Evolutionary conservation across 2,888 invertebrate species (phyloP).

Genomic region (Leptarthrus brevirostris): DNA sequence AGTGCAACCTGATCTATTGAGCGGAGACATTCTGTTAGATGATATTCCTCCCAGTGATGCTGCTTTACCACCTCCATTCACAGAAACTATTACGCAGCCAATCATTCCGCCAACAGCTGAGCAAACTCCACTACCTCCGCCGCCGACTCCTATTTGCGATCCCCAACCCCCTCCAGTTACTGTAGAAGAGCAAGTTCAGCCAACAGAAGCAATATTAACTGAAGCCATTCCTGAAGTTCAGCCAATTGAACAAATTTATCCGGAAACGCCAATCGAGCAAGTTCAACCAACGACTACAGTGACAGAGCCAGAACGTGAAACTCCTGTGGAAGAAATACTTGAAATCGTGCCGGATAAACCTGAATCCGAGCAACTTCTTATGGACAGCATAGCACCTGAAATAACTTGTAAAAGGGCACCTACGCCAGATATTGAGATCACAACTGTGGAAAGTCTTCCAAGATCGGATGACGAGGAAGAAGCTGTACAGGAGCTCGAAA

Average conservation of each 20-base stretch:
- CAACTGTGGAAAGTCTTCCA: conserved; percentile 65
- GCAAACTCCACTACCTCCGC: not conserved
- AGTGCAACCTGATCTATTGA: conserved; percentile 70
- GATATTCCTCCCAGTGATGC: conserved; percentile 54
- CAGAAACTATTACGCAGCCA: conserved; percentile 39
- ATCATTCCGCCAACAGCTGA: conserved; percentile 43
- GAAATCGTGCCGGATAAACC: not conserved
- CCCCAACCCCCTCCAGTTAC: conserved; percentile 11
- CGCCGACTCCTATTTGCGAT: not conserved
- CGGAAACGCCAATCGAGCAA: not conserved
- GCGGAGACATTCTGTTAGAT: conserved; percentile 69
- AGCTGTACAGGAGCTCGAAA: conserved; percentile 55
- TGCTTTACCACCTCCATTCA: conserved; percentile 44
- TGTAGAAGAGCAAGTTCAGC: conserved; percentile 47
- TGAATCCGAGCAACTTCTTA: conserved; percentile 40
- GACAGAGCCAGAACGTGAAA: conserved; percentile 32
- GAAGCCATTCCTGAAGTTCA: conserved; percentile 53
- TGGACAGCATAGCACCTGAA: conserved; percentile 60
- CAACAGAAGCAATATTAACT: conserved; percentile 34
- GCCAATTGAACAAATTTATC: conserved; percentile 38
- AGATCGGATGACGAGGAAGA: conserved; percentile 66
- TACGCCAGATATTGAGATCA: conserved; percentile 66
- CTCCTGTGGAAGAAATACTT: not conserved
- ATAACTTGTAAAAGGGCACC: conserved; percentile 62
- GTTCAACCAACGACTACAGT: conserved; percentile 41